A percentile compares a stretch with the other conserved stretches of the same genome.
Evolutionary conservation across 2,888 invertebrate species (phyloP).

Genomic region (Meteorus colon): DNA sequence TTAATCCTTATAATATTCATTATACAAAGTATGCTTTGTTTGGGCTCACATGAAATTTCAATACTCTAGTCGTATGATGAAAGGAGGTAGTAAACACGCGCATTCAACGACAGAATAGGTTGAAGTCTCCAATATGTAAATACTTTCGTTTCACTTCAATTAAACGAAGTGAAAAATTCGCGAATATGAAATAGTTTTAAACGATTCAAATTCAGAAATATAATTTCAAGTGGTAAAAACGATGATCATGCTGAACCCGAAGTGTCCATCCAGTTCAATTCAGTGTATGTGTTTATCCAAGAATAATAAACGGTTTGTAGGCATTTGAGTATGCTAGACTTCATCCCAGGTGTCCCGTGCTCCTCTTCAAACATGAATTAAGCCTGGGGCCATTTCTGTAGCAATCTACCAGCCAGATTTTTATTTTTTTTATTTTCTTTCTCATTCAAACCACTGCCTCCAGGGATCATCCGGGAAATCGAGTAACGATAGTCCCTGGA

Average conservation of each 20-base stretch:
- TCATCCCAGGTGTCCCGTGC: conserved; percentile 19
- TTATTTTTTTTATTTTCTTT: conserved; percentile 3
- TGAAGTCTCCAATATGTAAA: no score
- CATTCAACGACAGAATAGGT: no score
- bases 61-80: no score
- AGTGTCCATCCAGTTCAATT: conserved; percentile 5
- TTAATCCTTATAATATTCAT: no score
- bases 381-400: conserved; percentile 15
- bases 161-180: no score
- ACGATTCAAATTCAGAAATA: neutral
- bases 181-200: no score
- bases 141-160: no score
- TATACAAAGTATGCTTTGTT: no score
- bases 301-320: conserved; percentile 19
- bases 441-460: conserved; percentile 17
- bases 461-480: conserved; percentile 21
- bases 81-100: no score
- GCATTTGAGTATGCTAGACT: conserved; percentile 21
- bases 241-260: neutral
- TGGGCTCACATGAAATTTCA: no score
- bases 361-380: conserved; percentile 37
- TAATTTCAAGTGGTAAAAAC: neutral
- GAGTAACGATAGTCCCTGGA: conserved; percentile 27
- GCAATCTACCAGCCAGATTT: conserved; percentile 29
- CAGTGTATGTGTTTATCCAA: conserved; percentile 10